Percentiles rank a stretch among this genome's conserved stretches.
Evolutionary conservation across 2,113 vertebrate genomes (phyloP).

Genomic region (Hipposideros armiger): DNA sequence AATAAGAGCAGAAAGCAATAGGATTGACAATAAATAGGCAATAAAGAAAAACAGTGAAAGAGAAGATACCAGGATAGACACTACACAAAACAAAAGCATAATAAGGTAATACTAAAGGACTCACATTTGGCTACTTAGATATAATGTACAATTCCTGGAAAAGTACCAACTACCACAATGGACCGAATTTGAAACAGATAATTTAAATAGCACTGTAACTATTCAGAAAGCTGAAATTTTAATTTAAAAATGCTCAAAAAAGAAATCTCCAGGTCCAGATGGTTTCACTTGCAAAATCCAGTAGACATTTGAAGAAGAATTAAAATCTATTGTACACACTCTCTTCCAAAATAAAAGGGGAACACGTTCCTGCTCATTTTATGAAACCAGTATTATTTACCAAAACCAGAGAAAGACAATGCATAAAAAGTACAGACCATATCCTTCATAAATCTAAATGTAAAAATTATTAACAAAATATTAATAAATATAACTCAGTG

Average conservation of each 20-base stretch:
- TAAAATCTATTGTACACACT: neutral
- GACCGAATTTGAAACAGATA: neutral
- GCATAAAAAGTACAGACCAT: neutral
- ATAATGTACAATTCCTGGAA: neutral
- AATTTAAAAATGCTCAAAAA: neutral
- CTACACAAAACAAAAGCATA: neutral
- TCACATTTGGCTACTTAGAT: neutral
- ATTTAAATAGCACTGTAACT: neutral
- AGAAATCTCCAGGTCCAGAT: neutral
- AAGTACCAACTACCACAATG: neutral
- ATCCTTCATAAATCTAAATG: neutral
- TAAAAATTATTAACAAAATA: neutral
- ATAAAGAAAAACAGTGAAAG: neutral
- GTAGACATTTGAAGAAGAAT: neutral
- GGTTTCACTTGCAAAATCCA: neutral
- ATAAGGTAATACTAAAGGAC: neutral
- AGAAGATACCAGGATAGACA: neutral
- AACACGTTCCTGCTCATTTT: neutral
- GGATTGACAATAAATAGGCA: neutral
- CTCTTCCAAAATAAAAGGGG: neutral
- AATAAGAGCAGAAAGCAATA: neutral
- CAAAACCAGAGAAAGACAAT: neutral
- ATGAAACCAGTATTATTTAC: neutral
- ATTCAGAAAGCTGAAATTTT: slow-evolving; percentile 1
- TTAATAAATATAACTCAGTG: neutral